Base-by-base conservation (phyloP, 2,113 vertebrate species). In the Mirza zaza region DNA sequence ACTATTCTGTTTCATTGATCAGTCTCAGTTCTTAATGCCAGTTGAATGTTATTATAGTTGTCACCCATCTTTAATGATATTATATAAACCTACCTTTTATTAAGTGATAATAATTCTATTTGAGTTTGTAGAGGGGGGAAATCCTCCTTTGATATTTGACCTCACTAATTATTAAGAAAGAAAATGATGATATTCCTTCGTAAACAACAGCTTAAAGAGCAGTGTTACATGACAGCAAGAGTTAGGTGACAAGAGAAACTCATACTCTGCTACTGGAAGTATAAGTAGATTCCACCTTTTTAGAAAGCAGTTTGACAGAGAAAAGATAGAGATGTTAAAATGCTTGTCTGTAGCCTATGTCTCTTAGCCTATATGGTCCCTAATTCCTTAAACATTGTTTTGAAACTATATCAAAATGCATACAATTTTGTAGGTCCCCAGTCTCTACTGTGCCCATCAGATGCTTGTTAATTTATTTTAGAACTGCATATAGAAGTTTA, bases 251-350 rank as follows among this genome's bases (percentile, higher is more conserved):
- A 67, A 36, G 0, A 17, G 45, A 34, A 45, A n/a, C 73, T 52
- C 57, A 71, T 10, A 15, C 29, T 55, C 67, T 45, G 63, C 73
- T 63, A n/a, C 21, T 55, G 32, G 36, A 65, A 65, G 23, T 13
- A 25, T 32, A 4, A 75, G 32, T 8, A 57, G 39, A 36, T 59
- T 68, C 88, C 50, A 71, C 27, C 17, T 77, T 67, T 61, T 39
- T 61, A 42, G 63, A 63, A 70, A 76, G 48, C 5, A 48, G 57
- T 75, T 59, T 73, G 27, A 42, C 27, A 52, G 65, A 86, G 50
- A 84, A 94, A 91, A 39, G 76, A 48, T 83, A 81, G 12, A 68
- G 50, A 85, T 63, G 29, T 95, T 86, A 81, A 85, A 90, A 68
- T 52, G 13, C 32, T 63, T 89, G 59, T 42, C 55, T 81, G 34